Percentiles rank a stretch among this genome's conserved stretches.
phyloP scores from a whole-genome alignment of 1,140 invertebrate species.

The Drosophila mayri region DNA sequence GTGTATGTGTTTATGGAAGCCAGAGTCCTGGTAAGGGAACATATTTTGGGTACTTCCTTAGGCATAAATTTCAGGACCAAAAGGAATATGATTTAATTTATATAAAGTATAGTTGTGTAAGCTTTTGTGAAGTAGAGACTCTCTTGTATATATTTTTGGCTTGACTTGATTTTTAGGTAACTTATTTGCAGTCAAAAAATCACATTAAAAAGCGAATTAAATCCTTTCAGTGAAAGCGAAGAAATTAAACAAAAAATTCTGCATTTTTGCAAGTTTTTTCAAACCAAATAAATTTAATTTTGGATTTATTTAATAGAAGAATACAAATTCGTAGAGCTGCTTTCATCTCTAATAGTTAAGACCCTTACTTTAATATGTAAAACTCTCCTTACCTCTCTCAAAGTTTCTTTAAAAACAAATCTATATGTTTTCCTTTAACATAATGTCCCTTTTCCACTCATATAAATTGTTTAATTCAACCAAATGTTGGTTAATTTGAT shows the following conservation, averaged over 20 bases:
- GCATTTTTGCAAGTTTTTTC: no score
- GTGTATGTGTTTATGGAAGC: conserved; percentile 6
- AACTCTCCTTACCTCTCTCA: neutral
- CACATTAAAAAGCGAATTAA: no score
- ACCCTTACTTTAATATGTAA: no score
- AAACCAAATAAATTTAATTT: no score
- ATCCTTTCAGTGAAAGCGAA: no score
- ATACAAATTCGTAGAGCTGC: neutral
- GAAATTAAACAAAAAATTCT: no score
- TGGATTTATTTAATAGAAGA: neutral
- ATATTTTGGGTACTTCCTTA: conserved; percentile 9
- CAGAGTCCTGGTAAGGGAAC: neutral
- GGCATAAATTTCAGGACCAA: conserved; percentile 6
- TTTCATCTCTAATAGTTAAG: neutral
- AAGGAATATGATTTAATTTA: neutral
- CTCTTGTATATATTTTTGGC: neutral
- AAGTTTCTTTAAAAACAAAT: neutral
- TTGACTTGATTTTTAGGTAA: neutral
- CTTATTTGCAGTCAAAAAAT: no score
- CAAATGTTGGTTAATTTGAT: conserved; percentile 34
- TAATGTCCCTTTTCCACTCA: neutral
- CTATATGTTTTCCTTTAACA: neutral
- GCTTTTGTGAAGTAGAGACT: neutral
- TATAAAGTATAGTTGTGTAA: neutral
- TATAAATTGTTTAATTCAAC: conserved; percentile 6